Conservation (phyloP, 2,888 invertebrate species). For the Paralinhomoeus sp. region DNA sequence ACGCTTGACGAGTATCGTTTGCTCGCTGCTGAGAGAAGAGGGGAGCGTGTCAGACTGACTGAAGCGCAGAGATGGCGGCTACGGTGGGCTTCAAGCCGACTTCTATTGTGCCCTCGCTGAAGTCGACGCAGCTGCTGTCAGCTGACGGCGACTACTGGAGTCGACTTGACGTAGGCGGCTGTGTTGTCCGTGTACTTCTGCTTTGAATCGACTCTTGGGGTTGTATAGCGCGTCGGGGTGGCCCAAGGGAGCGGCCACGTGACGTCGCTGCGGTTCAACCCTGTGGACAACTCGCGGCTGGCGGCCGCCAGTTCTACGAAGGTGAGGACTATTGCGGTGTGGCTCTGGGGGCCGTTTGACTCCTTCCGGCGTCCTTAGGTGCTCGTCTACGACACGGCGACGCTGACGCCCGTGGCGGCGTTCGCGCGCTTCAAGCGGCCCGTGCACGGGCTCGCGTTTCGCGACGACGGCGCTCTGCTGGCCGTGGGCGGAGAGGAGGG, state of each 20-base stretch:
- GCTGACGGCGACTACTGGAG: constrained; percentile 68
- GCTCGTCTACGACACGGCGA: constrained; percentile 13
- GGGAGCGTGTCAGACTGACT: too few relatives aligned
- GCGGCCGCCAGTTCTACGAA: constrained; percentile 58
- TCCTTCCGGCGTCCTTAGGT: constrained; percentile 6
- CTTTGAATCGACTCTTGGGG: too few relatives aligned
- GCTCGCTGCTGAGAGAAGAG: too few relatives aligned
- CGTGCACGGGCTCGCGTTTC: constrained; percentile 27
- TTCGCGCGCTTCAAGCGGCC: constrained; percentile 26
- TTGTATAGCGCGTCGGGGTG: constrained; percentile 37
- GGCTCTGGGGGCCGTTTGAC: too few relatives aligned
- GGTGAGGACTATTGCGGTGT: too few relatives aligned
- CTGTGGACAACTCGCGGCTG: constrained; percentile 63
- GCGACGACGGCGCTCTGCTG: constrained; percentile 23
- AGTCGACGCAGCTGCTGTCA: constrained; percentile 31
- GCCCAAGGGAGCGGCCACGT: constrained; percentile 78
- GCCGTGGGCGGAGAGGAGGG: constrained; percentile 74
- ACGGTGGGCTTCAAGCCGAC: too few relatives aligned
- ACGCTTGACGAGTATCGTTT: too few relatives aligned
- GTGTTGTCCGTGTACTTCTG: too few relatives aligned
- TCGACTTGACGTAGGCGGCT: constrained; percentile 55
- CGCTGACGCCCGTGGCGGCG: constrained; percentile 15
- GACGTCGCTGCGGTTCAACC: constrained; percentile 69
- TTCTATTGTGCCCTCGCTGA: too few relatives aligned
- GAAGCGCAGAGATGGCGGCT: too few relatives aligned